Conservation (phyloP, 2,113 vertebrate species). For the Dasyurus viverrinus region DNA sequence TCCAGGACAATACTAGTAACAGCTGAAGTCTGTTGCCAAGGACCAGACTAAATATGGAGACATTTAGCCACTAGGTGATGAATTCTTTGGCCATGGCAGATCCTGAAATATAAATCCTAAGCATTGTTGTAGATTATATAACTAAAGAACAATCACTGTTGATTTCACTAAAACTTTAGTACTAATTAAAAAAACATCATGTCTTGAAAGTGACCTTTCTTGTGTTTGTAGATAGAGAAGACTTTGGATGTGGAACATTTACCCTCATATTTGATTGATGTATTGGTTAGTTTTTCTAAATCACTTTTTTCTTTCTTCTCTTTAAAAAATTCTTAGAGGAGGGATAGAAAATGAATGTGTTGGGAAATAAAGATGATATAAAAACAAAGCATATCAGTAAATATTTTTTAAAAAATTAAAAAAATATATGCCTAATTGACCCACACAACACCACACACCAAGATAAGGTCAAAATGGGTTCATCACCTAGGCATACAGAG, state of each 20-base stretch:
- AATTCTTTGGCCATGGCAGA: not conserved
- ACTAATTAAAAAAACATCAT: not conserved
- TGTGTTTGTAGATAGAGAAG: not conserved
- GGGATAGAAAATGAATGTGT: not conserved
- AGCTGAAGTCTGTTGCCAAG: not conserved
- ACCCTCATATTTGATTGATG: not conserved
- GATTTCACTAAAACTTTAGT: not conserved
- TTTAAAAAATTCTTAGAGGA: not conserved
- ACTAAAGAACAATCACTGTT: not conserved
- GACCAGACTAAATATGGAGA: not conserved
- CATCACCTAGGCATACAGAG: too few species aligned
- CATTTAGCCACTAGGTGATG: not conserved
- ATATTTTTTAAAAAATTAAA: not conserved
- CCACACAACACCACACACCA: too few species aligned
- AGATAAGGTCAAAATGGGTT: too few species aligned
- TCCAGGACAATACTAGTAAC: not conserved
- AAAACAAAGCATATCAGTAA: not conserved
- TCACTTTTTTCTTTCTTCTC: not conserved
- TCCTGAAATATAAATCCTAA: not conserved
- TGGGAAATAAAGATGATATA: not conserved
- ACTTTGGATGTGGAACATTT: not conserved
- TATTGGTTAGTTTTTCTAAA: not conserved
- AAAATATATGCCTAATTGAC: not conserved
- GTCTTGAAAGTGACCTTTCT: not conserved
- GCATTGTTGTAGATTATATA: not conserved